Evolutionary conservation across 2,888 invertebrate species (phyloP).

Genomic region (Rhynchonema sp.): DNA sequence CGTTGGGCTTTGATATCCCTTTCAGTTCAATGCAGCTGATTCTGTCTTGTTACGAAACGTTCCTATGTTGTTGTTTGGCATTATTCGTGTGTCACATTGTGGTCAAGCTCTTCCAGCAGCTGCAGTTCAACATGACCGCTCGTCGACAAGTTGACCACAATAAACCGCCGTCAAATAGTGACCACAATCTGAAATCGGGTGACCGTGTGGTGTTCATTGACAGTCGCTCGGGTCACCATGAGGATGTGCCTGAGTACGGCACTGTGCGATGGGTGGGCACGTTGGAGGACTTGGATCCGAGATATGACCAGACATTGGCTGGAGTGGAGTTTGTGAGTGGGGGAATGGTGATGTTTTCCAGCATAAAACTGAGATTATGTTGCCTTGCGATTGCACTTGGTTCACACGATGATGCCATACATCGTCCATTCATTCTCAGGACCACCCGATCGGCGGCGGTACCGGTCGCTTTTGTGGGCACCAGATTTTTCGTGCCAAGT

Average conservation of each 20-base stretch:
- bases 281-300: background rate
- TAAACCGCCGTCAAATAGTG: too few species aligned
- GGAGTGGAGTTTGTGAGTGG: background rate
- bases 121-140: too few species aligned
- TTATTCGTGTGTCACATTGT: too few species aligned
- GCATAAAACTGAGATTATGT: background rate
- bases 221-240: too few species aligned
- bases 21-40: too few species aligned
- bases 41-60: too few species aligned
- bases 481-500: slow-evolving; percentile 33
- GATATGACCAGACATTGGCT: background rate
- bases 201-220: too few species aligned
- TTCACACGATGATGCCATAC: background rate
- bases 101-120: too few species aligned
- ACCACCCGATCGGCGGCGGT: slow-evolving; percentile 37
- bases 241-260: background rate
- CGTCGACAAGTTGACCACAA: too few species aligned
- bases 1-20: too few species aligned
- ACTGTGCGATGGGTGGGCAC: background rate
- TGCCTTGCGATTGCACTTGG: background rate
- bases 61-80: too few species aligned
- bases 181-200: too few species aligned
- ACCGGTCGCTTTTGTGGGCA: slow-evolving; percentile 37
- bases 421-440: slow-evolving; percentile 30
- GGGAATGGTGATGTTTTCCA: background rate